Percentiles rank a stretch among this genome's conserved stretches.
These are phyloP conservation scores for Gastracanthus pulcherrimus DNA, from an alignment of 2,888 invertebrate species.

Conservation along the genomic window DNA sequence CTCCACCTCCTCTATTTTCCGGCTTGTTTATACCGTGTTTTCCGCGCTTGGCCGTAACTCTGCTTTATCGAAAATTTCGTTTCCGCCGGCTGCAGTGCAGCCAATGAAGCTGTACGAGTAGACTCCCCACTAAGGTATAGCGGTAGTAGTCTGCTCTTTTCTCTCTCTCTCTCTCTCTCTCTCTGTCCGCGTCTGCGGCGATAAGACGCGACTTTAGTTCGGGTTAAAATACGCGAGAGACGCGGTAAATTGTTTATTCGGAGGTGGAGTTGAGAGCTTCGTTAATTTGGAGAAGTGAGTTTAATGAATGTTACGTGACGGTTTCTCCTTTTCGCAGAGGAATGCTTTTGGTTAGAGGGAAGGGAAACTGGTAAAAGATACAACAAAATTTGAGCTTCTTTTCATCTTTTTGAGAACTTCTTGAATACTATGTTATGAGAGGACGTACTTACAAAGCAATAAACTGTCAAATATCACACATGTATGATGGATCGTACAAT, in stretches of 20 bases:
- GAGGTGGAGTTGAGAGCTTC: not conserved
- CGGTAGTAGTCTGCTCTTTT: not conserved
- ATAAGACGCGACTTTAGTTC: not conserved
- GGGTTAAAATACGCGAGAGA: not conserved
- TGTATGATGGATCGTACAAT: too few relatives aligned
- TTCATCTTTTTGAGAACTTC: too few relatives aligned
- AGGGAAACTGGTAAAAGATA: too few relatives aligned
- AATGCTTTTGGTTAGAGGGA: too few relatives aligned
- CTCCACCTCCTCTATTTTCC: not conserved
- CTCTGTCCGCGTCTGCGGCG: not conserved
- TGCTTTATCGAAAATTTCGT: conserved; percentile 69
- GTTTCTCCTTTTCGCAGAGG: not conserved
- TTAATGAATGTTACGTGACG: too few relatives aligned
- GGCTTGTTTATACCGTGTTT: conserved; percentile 26
- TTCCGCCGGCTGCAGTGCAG: conserved; percentile 65
- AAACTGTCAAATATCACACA: too few relatives aligned
- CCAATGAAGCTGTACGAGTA: too few relatives aligned
- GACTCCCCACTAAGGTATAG: too few relatives aligned
- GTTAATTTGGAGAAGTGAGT: conserved; percentile 3
- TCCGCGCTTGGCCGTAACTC: conserved; percentile 65
- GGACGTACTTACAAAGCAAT: too few relatives aligned
- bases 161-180: not conserved
- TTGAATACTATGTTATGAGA: too few relatives aligned
- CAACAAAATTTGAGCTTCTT: too few relatives aligned
- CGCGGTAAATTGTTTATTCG: conserved; percentile 4